A percentile compares a stretch with the other conserved stretches of the same genome.
phyloP scores from a whole-genome alignment of 2,888 invertebrate genomes.

The Siphonodentalium dalli region DNA sequence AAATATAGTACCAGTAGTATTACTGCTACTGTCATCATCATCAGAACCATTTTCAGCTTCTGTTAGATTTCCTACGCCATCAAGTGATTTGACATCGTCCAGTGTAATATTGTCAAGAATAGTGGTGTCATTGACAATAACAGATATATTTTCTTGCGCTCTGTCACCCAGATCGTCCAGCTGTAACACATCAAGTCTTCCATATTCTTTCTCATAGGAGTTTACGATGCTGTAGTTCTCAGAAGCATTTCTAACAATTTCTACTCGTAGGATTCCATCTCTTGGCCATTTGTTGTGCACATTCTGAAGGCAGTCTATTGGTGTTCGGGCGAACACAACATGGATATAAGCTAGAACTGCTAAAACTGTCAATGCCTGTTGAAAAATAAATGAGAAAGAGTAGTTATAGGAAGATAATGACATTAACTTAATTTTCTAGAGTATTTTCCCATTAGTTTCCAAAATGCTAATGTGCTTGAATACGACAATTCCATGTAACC shows the following conservation, averaged over 20 bases:
- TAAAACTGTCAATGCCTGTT: conserved; percentile 81
- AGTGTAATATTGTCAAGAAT: too few species aligned
- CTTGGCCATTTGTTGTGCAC: conserved; percentile 87
- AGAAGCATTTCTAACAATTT: conserved; percentile 72
- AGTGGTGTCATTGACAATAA: too few species aligned
- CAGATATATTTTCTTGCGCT: too few species aligned
- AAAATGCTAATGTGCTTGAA: too few species aligned
- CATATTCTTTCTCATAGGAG: conserved; percentile 80
- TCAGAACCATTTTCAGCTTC: background rate
- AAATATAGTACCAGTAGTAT: background rate
- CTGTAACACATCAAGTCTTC: conserved; percentile 8
- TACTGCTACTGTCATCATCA: background rate
- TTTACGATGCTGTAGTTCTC: conserved; percentile 80
- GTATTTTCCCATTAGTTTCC: too few species aligned
- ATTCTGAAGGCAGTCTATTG: conserved; percentile 90
- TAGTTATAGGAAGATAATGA: too few species aligned
- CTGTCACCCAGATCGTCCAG: background rate
- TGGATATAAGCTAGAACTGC: conserved; percentile 94
- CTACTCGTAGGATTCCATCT: conserved; percentile 91
- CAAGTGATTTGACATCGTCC: background rate
- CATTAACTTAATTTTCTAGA: too few species aligned
- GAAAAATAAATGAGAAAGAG: conserved; percentile 18
- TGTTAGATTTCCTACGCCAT: background rate
- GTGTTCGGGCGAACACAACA: conserved; percentile 88
- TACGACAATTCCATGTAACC: too few species aligned